Base-by-base conservation (phyloP, 1,140 invertebrate genomes). In the Matsumurasca onukii region DNA sequence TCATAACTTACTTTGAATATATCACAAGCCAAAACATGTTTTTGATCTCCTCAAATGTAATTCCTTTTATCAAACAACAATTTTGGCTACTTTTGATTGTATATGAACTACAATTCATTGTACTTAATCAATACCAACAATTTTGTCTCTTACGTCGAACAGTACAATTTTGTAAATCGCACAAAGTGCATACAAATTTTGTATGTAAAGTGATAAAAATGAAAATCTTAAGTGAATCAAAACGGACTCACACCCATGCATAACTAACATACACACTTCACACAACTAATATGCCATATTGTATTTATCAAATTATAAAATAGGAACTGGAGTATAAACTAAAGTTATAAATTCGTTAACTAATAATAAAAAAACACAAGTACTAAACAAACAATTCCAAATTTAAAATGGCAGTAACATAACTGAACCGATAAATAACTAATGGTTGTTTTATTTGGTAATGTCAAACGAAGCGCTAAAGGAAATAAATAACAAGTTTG, bases 1-100 rank as follows among this genome's bases (percentile, higher is more conserved):
- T 69, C 62, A 72, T 69, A 70, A 72, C 68, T 64, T 65, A 66
- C 66, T 71, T 71, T 69, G 69, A 66, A 69, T 69, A 69, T 66
- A 72, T 69, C 68, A 69, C 69, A 69, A 69, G 71, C 71, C 71
- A 72, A 72, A 72, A 69, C 67, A 69, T 69, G 67, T 72, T 69
- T 72, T 72, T 72, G 65, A 69, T 67, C 68, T 45, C 62, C 24
- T n/a, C 64, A 69, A 72, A 69, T 72, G 69, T 61, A 69, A 68
- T 71, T 55, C 61, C 57, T 68, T 68, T 69, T 49, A 66, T 71
- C 65, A 65, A 69, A 68, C 39, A 63, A 68, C 62, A 65, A 67
- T 67, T 68, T 71, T 70, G 67, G 31, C 39, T 70, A 66, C 52
- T 66, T 66, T 66, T 70, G 63, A 51, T 51, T 65, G 24, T 69